Percentiles rank a stretch among this genome's conserved stretches.
Conservation (phyloP, 2,113 vertebrate species). For the Tupaia tana region DNA sequence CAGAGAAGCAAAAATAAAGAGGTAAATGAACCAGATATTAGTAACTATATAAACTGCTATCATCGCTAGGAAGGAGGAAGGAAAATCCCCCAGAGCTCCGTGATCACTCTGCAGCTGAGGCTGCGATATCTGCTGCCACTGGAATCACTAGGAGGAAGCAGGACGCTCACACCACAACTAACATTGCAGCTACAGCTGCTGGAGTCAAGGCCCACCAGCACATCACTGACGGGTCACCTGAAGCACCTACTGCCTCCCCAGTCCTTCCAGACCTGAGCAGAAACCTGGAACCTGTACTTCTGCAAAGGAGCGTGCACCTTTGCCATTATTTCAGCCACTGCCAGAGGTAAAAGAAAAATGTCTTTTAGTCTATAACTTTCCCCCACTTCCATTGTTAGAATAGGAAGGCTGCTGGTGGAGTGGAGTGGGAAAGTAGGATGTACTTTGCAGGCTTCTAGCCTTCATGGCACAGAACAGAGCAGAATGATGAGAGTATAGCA, state of each 20-base stretch:
- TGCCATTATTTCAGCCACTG: background rate
- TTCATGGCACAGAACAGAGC: background rate
- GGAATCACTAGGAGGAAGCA: background rate
- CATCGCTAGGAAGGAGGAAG: background rate
- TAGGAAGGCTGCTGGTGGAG: background rate
- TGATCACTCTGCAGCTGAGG: background rate
- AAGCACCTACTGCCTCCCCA: background rate
- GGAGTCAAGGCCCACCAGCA: background rate
- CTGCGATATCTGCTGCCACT: background rate
- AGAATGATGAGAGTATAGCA: background rate
- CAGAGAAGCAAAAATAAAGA: background rate
- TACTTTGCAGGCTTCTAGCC: background rate
- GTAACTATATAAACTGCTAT: background rate
- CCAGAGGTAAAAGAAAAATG: background rate
- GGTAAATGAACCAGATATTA: background rate
- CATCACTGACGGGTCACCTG: too few relatives aligned
- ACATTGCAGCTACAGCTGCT: background rate
- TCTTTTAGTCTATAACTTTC: background rate
- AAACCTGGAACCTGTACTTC: background rate
- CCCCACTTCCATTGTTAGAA: background rate
- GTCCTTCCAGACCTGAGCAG: background rate
- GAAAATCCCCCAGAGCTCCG: background rate
- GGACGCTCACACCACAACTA: background rate
- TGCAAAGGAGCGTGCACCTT: background rate
- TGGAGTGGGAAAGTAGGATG: background rate